Conservation (phyloP, 2,113 vertebrate species). For the Trachemys scripta region DNA sequence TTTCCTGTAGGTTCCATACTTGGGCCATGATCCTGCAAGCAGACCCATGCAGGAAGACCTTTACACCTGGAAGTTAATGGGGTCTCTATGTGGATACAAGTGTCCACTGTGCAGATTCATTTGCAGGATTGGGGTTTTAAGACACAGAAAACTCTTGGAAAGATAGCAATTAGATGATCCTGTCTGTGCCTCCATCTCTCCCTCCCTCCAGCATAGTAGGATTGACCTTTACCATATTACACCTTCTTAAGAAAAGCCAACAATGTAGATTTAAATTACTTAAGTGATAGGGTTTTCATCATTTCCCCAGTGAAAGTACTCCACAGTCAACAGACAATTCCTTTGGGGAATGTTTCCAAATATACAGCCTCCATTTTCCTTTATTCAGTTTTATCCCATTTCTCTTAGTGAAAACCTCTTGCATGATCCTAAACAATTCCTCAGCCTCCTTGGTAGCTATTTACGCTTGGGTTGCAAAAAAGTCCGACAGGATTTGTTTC, state of each 20-base stretch:
- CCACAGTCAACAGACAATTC: background rate
- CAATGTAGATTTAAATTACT: background rate
- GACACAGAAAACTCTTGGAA: background rate
- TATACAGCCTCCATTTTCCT: background rate
- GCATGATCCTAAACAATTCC: background rate
- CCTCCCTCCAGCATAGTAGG: background rate
- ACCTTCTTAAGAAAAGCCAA: background rate
- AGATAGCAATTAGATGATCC: background rate
- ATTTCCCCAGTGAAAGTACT: background rate
- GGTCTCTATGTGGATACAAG: background rate
- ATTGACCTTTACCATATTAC: background rate
- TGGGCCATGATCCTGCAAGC: background rate
- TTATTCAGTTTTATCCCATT: background rate
- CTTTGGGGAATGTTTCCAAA: background rate
- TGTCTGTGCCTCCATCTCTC: background rate
- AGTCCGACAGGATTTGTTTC: background rate
- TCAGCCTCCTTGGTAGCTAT: background rate
- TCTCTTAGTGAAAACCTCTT: background rate
- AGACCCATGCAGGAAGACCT: background rate
- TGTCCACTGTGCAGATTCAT: background rate
- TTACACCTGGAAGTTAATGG: background rate
- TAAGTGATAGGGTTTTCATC: background rate
- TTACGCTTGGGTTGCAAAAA: background rate
- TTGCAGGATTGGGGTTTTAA: background rate
- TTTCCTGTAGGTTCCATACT: rapidly evolving